Evolutionary conservation across 2,113 vertebrate species (phyloP), one percentile per base, ranked within the genome.

Genomic region (Sterna hirundo): DNA sequence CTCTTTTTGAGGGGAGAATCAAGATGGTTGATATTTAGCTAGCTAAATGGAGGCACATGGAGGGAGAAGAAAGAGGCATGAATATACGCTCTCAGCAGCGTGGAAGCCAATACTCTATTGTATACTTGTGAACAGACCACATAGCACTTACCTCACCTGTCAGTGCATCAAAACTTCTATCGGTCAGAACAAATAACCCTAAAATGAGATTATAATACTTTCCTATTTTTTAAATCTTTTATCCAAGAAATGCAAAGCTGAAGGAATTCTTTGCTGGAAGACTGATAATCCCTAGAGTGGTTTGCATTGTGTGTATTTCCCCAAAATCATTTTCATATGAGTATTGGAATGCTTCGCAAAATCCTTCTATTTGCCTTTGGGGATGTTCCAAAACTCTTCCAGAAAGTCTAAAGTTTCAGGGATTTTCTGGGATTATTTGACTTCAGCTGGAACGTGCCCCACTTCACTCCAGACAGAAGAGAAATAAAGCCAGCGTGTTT

Each of bases 251-350:
- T 58, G 80, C 65, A 62, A 83, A 95, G 47, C 72, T 20, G 47
- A 40, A 91, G 75, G 74, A 94, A 93, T 97, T 96, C 76, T 90
- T 84, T 90, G 42, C 88, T 94, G n/a, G 80, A 96, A 94, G 87
- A 77, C 51, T 94, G 46, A 4, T 93, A 87, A 96, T 96, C 83
- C 55, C 55, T 11, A 19, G 83, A 72, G 93, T 36, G 30, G 11
- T 87, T 91, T 71, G 83, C 54, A 82, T 74, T 90, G 88, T 83
- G 54, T 89, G 72, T 79, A 86, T 94, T 94, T 90, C 76, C 66
- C 68, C 44, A 18, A 76, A 94, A 94, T 93, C 65, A 79, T 94
- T 97, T 97, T 97, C 95, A 94, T 83, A 83, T 93, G 95, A 55
- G 76, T 42, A 78, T 13, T 40, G 80, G 79, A 66, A 72, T 93